Conservation (phyloP, 35 echinoderm and acorn worm species). For the Holothuria glaberrima region DNA sequence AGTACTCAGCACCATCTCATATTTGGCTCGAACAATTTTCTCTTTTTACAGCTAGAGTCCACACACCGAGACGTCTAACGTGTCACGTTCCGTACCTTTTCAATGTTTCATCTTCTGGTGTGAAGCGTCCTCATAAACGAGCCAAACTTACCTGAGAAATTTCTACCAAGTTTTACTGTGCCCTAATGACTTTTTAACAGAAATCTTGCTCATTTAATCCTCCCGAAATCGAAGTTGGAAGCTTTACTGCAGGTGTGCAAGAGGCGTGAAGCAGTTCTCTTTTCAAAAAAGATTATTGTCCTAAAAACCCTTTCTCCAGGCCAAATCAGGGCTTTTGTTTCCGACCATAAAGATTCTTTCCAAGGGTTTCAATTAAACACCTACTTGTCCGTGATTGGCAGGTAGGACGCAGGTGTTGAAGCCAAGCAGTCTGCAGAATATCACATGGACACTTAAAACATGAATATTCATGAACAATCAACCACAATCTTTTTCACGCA, state of each 20-base stretch:
- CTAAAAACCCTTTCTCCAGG: neutral
- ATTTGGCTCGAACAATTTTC: too few species aligned
- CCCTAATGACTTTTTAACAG: constrained; percentile 2
- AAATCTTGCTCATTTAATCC: constrained; percentile 1
- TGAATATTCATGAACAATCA: constrained; percentile 8
- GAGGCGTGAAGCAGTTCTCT: constrained; percentile 13
- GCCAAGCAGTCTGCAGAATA: neutral
- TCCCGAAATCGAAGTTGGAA: neutral
- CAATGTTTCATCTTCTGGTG: too few species aligned
- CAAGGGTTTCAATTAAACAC: neutral
- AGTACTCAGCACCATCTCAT: too few species aligned
- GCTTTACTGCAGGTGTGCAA: constrained; percentile 17
- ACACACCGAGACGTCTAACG: too few species aligned
- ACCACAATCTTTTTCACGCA: too few species aligned
- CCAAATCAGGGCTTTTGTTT: constrained; percentile 6
- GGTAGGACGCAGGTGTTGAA: constrained; percentile 14
- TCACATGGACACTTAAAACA: neutral
- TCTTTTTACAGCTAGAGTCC: too few species aligned
- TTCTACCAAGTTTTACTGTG: neutral
- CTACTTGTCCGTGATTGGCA: constrained; percentile 8
- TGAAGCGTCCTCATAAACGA: neutral
- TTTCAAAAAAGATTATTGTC: neutral
- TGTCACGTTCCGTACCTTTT: too few species aligned
- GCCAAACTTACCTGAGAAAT: neutral
- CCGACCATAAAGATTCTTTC: neutral